A percentile compares a stretch with the other conserved stretches of the same genome.
These are phyloP conservation scores for Amphiprion ocellaris DNA, from an alignment of 2,113 vertebrate genomes.

Conservation along the genomic window DNA sequence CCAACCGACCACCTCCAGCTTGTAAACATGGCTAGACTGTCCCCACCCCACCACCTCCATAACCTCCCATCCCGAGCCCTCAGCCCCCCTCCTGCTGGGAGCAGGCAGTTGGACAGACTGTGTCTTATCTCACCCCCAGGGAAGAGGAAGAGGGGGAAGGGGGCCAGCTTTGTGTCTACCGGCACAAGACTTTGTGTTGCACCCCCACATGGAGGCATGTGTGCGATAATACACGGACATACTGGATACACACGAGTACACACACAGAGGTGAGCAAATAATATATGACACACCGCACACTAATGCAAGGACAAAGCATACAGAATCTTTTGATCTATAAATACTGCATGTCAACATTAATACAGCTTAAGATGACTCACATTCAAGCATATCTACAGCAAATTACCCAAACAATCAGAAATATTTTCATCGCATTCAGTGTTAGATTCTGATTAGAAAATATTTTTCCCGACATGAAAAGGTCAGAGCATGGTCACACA, in stretches of 20 bases:
- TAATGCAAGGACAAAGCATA: constrained; percentile 39
- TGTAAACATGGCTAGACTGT: constrained; percentile 72
- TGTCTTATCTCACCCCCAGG: constrained; percentile 69
- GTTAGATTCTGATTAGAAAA: constrained; percentile 44
- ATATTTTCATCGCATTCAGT: constrained; percentile 49
- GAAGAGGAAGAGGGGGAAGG: constrained; percentile 62
- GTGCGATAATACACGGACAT: constrained; percentile 36
- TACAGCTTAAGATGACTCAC: constrained; percentile 25
- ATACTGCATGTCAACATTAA: constrained; percentile 42
- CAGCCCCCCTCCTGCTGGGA: constrained; percentile 59
- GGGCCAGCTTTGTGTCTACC: constrained; percentile 68
- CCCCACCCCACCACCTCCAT: constrained; percentile 50
- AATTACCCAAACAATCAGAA: constrained; percentile 29
- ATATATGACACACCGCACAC: constrained; percentile 11
- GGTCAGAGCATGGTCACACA: constrained; percentile 48
- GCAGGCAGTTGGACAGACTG: constrained; percentile 78
- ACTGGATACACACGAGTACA: constrained; percentile 19
- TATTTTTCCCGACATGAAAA: constrained; percentile 38
- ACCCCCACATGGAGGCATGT: constrained; percentile 40
- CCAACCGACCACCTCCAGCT: constrained; percentile 64
- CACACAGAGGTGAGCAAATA: constrained; percentile 15
- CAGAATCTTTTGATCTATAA: constrained; percentile 48
- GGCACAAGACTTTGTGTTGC: constrained; percentile 49
- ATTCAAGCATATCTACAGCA: constrained; percentile 34
- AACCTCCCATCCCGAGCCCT: constrained; percentile 41